These are phyloP conservation scores for Onthophagus sagittarius DNA, from an alignment of 2,888 invertebrate species.

Conservation along the genomic window DNA sequence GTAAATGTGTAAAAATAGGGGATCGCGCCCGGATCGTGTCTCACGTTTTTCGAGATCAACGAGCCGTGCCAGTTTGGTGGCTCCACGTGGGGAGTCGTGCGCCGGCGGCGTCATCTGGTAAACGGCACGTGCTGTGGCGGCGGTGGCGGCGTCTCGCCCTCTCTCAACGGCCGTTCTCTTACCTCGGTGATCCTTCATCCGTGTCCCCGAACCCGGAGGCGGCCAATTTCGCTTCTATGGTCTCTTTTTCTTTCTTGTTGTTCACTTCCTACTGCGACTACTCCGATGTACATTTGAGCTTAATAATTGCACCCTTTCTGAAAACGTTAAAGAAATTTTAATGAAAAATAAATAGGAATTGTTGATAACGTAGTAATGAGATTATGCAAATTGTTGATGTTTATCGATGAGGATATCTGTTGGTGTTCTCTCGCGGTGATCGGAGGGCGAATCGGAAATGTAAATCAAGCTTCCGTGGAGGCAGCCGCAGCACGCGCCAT, in stretches of 20 bases:
- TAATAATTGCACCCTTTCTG: background rate
- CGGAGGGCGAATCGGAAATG: constrained; percentile 26
- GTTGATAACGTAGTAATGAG: background rate
- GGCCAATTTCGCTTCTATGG: background rate
- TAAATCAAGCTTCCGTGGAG: constrained; percentile 26
- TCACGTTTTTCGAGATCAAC: background rate
- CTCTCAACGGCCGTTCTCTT: constrained; percentile 21
- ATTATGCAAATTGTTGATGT: constrained; percentile 16
- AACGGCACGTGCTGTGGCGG: constrained; percentile 36
- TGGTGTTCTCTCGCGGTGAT: background rate
- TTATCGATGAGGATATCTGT: constrained; percentile 10
- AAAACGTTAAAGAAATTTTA: background rate
- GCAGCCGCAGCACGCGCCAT: constrained; percentile 24
- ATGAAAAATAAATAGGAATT: background rate
- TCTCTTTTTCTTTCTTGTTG: background rate
- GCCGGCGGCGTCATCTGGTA: constrained; percentile 36
- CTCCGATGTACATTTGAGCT: background rate
- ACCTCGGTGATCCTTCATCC: background rate
- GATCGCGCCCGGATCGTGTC: background rate
- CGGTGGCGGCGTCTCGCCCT: constrained; percentile 34
- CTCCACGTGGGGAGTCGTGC: background rate
- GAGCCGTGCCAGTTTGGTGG: background rate
- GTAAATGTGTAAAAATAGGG: background rate
- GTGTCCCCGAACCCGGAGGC: background rate
- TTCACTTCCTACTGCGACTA: background rate